Percentiles rank a stretch among this genome's conserved stretches.
Conservation (phyloP, 2,113 vertebrate genomes). For the Kryptolebias marmoratus region DNA sequence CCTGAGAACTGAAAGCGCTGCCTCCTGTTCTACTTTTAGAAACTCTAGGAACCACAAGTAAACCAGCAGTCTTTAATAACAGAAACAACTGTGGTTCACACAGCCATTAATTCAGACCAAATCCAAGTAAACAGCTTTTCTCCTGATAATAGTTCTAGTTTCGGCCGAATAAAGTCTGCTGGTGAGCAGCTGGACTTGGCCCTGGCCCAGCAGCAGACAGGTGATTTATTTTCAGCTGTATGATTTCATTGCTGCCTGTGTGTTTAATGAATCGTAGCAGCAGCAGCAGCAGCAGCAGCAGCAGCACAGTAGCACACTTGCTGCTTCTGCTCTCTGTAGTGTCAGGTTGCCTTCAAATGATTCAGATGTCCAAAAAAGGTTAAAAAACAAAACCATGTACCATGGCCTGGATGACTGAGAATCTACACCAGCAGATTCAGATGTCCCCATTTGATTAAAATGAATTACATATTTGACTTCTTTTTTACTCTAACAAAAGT, state of each 20-base stretch:
- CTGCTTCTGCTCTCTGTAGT: not conserved
- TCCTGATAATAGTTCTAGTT: too few relatives aligned
- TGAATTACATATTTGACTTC: slow-evolving; percentile 4
- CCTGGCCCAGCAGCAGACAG: not conserved
- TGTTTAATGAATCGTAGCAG: slow-evolving; percentile 16
- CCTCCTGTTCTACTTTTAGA: too few relatives aligned
- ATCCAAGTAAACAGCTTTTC: too few relatives aligned
- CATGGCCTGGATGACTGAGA: too few relatives aligned
- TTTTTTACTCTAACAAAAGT: slow-evolving; percentile 12
- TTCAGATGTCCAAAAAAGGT: too few relatives aligned
- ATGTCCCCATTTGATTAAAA: not conserved
- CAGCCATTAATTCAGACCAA: too few relatives aligned
- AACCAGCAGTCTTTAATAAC: too few relatives aligned
- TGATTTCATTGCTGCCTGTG: not conserved
- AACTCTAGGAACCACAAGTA: too few relatives aligned
- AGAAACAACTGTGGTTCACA: too few relatives aligned
- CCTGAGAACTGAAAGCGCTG: too few relatives aligned
- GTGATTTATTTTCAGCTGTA: not conserved
- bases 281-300: not conserved
- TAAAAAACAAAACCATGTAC: too few relatives aligned
- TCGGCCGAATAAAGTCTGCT: not conserved
- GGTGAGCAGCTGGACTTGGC: not conserved
- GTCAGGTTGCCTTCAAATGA: slow-evolving; percentile 2
- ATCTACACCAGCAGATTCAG: too few relatives aligned
- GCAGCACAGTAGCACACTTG: not conserved